phyloP scores from a whole-genome alignment of 2,888 invertebrate genomes.

The Diabrotica balteata region DNA sequence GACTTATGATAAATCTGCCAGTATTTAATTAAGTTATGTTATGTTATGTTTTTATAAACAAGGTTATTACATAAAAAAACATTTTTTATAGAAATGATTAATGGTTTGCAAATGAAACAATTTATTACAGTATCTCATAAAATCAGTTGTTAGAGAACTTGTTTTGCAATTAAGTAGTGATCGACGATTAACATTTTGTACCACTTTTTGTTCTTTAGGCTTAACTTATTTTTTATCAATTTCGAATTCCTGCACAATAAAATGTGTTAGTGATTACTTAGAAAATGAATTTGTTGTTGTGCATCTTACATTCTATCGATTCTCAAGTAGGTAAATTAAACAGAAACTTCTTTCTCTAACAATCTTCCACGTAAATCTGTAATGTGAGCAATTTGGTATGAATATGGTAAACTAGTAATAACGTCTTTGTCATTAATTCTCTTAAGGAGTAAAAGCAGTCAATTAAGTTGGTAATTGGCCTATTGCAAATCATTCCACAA shows the following conservation, averaged over 20 bases:
- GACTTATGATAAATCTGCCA: too few species aligned
- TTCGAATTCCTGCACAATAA: too few species aligned
- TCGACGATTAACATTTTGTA: not conserved
- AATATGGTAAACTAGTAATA: constrained; percentile 36
- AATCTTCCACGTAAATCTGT: constrained; percentile 32
- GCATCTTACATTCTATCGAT: constrained; percentile 12
- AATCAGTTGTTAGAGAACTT: too few species aligned
- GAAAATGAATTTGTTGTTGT: constrained; percentile 23
- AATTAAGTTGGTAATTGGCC: constrained; percentile 41
- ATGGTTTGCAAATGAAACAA: too few species aligned
- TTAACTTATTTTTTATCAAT: too few species aligned
- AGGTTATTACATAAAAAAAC: too few species aligned
- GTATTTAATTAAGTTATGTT: too few species aligned
- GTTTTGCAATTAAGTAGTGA: constrained; percentile 2
- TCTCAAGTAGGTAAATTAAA: constrained; percentile 31
- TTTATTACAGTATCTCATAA: too few species aligned
- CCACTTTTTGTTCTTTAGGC: not conserved
- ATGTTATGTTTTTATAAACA: too few species aligned
- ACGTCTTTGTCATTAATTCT: constrained; percentile 35
- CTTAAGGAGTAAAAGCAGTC: constrained; percentile 43
- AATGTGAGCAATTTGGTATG: constrained; percentile 31
- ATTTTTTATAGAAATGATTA: too few species aligned
- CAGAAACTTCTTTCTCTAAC: constrained; percentile 28
- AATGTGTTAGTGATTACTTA: constrained; percentile 11
- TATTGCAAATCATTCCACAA: constrained; percentile 40